A percentile compares a stretch with the other conserved stretches of the same genome.
Conservation (phyloP, 1,140 invertebrate species). For the Drosophila guanche region DNA sequence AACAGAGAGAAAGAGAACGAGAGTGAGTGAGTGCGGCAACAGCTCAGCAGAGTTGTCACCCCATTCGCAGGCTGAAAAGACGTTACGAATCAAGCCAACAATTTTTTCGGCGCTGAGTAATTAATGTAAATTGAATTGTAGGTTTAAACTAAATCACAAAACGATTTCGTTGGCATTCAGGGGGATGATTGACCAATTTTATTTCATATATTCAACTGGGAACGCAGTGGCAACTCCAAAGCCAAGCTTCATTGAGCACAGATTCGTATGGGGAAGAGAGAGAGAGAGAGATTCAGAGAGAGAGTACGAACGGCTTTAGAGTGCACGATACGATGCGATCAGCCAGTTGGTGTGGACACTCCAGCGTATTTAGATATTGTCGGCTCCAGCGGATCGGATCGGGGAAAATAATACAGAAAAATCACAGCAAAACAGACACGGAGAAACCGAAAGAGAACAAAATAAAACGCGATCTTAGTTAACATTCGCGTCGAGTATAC, state of each 20-base stretch:
- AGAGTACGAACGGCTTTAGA: slow-evolving; percentile 28
- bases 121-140: too few relatives aligned
- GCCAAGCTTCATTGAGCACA: slow-evolving; percentile 72
- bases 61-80: not conserved
- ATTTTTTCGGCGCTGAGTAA: too few relatives aligned
- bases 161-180: too few relatives aligned
- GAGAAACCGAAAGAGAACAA: slow-evolving; percentile 31
- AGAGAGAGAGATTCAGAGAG: not conserved
- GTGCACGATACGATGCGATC: slow-evolving; percentile 37
- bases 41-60: slow-evolving; percentile 50
- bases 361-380: slow-evolving; percentile 72
- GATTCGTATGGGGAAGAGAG: slow-evolving; percentile 31
- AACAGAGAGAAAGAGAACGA: not conserved
- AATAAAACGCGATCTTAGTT: slow-evolving; percentile 45
- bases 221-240: slow-evolving; percentile 58
- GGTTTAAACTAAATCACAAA: too few relatives aligned
- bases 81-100: too few relatives aligned
- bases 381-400: slow-evolving; percentile 25
- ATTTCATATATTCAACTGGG: slow-evolving; percentile 1
- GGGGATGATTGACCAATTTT: too few relatives aligned
- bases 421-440: slow-evolving; percentile 31
- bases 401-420: slow-evolving; percentile 31
- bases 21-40: slow-evolving; percentile 15
- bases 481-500: slow-evolving; percentile 71
- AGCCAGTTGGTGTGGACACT: slow-evolving; percentile 68